phyloP scores from a whole-genome alignment of 2,888 invertebrate genomes.

The Atethmia centrago region DNA sequence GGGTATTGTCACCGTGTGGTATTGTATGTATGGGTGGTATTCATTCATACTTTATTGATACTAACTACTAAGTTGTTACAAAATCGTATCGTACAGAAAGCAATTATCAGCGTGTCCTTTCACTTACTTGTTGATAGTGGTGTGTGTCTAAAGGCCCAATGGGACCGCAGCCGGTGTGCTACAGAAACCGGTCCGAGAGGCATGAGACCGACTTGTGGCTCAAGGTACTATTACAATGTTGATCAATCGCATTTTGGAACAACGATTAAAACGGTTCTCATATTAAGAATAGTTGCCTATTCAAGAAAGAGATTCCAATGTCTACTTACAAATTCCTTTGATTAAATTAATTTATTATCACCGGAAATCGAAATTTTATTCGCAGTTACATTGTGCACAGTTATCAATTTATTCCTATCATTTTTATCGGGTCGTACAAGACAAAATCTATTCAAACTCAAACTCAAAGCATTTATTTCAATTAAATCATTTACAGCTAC shows the following conservation, averaged over 20 bases:
- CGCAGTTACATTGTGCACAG: neutral
- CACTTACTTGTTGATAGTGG: constrained; percentile 83
- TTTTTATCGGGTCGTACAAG: neutral
- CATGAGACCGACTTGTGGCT: constrained; percentile 86
- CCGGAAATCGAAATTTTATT: constrained; percentile 11
- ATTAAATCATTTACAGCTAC: neutral
- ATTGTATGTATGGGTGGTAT: too few species aligned
- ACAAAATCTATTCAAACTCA: neutral
- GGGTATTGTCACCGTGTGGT: constrained; percentile 23
- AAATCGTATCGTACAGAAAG: constrained; percentile 85
- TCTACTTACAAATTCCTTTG: constrained; percentile 20
- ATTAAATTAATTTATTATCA: constrained; percentile 18
- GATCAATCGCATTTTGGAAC: constrained; percentile 88
- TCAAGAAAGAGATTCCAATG: constrained; percentile 53
- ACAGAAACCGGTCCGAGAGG: constrained; percentile 86
- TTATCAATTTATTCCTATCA: neutral
- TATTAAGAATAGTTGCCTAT: constrained; percentile 67
- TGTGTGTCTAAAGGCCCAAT: constrained; percentile 78
- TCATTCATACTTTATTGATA: constrained; percentile 73
- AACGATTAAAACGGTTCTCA: constrained; percentile 78
- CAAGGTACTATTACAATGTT: constrained; percentile 87
- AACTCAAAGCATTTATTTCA: neutral
- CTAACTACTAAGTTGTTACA: constrained; percentile 74
- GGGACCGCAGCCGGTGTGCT: constrained; percentile 85
- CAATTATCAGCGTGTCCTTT: constrained; percentile 89